These are phyloP conservation scores for Camelus dromedarius DNA, from an alignment of 2,113 vertebrate genomes.

Conservation along the genomic window DNA sequence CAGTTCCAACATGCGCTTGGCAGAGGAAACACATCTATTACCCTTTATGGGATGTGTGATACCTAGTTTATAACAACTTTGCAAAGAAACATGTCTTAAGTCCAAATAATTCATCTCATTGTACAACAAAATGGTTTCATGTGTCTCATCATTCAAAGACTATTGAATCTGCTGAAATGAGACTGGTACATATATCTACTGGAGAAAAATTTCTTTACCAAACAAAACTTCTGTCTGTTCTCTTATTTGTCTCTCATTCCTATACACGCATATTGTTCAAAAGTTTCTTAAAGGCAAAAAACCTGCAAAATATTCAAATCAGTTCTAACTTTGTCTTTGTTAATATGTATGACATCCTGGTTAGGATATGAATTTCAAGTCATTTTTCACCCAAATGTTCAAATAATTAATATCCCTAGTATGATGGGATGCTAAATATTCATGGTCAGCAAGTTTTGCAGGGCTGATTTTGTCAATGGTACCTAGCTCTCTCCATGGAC, in stretches of 20 bases:
- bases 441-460: neutral
- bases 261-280: constrained; percentile 26
- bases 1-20: neutral
- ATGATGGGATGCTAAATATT: constrained; percentile 68
- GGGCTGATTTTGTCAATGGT: neutral
- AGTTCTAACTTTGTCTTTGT: constrained; percentile 78
- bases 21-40: neutral
- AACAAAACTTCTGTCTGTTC: neutral
- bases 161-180: neutral
- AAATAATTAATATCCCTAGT: constrained; percentile 75
- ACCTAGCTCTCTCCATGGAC: neutral
- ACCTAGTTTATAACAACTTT: neutral
- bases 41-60: neutral
- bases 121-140: neutral
- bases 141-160: neutral
- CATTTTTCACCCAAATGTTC: constrained; percentile 68
- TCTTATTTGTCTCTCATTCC: neutral
- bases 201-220: neutral
- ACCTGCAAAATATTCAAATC: constrained; percentile 77
- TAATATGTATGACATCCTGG: constrained; percentile 76
- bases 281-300: constrained; percentile 74
- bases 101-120: constrained; percentile 41
- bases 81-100: neutral
- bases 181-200: neutral
- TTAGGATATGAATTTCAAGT: constrained; percentile 78